Base-by-base conservation (phyloP, 37 sponge, comb jelly and placozoan species). In the Diacarnus erythraeanus region DNA sequence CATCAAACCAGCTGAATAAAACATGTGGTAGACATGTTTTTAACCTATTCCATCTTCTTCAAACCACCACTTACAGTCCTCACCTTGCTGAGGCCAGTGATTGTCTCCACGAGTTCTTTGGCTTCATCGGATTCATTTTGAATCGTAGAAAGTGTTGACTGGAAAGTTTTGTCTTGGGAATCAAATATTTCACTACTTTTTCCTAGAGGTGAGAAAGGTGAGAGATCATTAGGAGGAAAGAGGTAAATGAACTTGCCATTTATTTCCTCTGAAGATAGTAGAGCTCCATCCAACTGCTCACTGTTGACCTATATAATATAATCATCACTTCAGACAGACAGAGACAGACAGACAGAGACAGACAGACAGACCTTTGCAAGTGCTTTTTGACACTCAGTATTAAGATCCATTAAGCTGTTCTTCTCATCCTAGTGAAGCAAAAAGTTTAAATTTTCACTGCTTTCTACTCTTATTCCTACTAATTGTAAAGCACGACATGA, bases 331-430 rank as follows among this genome's bases (percentile, higher is more conserved):
- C 23, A 63, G 8, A n/a, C 27, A 9, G n/a, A 63, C 23, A 63
- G n/a, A 23, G n/a, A 63, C 15, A 63, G n/a, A 63, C 15, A 63
- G 6, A 63, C 23, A 63, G n/a, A 69, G 37, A n/a, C n/a, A 15
- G 2, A 9, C 3, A 17, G 57, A 26, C 65, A 58, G 6, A 72
- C 85, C 85, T 72, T 74, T 0, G 59, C 47, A 31, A 86, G 59
- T 25, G 80, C 74, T 26, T 64, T 66, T 43, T 74, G 35, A 66
- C 86, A 86, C 73, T 86, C 86, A 64, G 29, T 67, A 20, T 64
- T 42, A 2, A 86, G 80, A 42, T 86, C 80, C 20, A 47, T 27
- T 31, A 86, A 30, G 34, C 86, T 86, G 59, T 79, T 86, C 57
- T 74, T 79, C 30, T 86, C 86, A 86, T 86, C 86, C 80, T 86